Conservation (phyloP, 64 coral and sea anemone species). For the Anthopleura sola region DNA sequence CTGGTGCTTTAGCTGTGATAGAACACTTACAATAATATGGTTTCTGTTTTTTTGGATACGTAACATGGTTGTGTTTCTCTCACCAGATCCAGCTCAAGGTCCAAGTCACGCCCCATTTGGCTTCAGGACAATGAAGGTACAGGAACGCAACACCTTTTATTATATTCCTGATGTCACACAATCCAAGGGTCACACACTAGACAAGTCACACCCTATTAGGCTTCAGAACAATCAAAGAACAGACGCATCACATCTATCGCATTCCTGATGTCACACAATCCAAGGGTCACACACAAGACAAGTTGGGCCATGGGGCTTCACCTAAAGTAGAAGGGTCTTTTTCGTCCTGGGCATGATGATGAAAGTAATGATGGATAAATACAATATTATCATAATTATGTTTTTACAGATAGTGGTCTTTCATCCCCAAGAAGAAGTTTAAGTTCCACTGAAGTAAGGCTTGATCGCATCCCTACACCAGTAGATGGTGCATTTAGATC, state of each 20-base stretch:
- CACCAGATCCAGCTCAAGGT: conserved; percentile 48
- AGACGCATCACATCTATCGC: neutral
- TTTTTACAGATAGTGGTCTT: neutral
- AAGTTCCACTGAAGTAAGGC: conserved; percentile 24
- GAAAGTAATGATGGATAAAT: too few species aligned
- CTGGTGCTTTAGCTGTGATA: too few species aligned
- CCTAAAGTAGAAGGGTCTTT: conserved; percentile 27
- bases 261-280: neutral
- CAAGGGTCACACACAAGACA: neutral
- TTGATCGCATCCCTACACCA: neutral
- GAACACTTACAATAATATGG: too few species aligned
- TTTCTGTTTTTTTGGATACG: too few species aligned
- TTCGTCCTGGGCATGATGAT: conserved; percentile 46
- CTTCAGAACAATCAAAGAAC: conserved; percentile 26
- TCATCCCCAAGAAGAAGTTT: conserved; percentile 1
- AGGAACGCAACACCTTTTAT: neutral
- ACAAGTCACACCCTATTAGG: conserved; percentile 71
- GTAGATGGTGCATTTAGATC: neutral
- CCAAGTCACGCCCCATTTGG: conserved; percentile 81
- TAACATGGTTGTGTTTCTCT: too few species aligned
- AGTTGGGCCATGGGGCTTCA: too few species aligned
- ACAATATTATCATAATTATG: too few species aligned
- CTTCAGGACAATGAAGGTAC: conserved; percentile 36
- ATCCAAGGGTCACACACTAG: neutral
- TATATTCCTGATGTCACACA: neutral